These are phyloP conservation scores for Monochamus alternatus DNA, from an alignment of 2,888 invertebrate genomes.

Conservation along the genomic window DNA sequence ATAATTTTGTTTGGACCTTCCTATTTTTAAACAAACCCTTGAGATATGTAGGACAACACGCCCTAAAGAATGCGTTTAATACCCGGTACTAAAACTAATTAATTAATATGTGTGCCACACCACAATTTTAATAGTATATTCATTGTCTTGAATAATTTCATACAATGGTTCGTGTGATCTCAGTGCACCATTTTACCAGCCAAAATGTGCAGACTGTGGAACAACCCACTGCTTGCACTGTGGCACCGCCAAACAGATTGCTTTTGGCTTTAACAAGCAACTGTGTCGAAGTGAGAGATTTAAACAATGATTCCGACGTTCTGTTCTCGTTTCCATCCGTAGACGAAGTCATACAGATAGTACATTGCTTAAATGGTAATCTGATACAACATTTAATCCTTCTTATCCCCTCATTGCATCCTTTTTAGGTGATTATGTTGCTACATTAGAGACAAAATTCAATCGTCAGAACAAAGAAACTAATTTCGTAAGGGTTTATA, in stretches of 20 bases:
- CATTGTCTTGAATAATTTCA: not conserved
- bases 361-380: slow-evolving; percentile 79
- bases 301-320: slow-evolving; percentile 70
- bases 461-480: slow-evolving; percentile 70
- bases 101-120: not conserved
- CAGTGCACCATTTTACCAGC: slow-evolving; percentile 79
- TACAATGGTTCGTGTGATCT: slow-evolving; percentile 79
- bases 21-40: slow-evolving; percentile 36
- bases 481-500: slow-evolving; percentile 81
- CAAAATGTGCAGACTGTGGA: slow-evolving; percentile 79
- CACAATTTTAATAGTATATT: not conserved
- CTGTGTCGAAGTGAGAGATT: slow-evolving; percentile 76
- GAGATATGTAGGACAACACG: slow-evolving; percentile 39
- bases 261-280: slow-evolving; percentile 77
- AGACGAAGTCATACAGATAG: slow-evolving; percentile 79
- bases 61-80: slow-evolving; percentile 41
- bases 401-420: slow-evolving; percentile 46
- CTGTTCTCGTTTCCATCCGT: slow-evolving; percentile 82
- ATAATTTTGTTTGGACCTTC: slow-evolving; percentile 38
- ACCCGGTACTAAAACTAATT: slow-evolving; percentile 28
- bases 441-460: slow-evolving; percentile 77
- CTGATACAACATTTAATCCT: not conserved
- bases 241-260: slow-evolving; percentile 75
- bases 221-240: slow-evolving; percentile 78
- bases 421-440: slow-evolving; percentile 77